Conservation (phyloP, 2,797 vertebrate species). For the Lepilemur septentrionalis region DNA sequence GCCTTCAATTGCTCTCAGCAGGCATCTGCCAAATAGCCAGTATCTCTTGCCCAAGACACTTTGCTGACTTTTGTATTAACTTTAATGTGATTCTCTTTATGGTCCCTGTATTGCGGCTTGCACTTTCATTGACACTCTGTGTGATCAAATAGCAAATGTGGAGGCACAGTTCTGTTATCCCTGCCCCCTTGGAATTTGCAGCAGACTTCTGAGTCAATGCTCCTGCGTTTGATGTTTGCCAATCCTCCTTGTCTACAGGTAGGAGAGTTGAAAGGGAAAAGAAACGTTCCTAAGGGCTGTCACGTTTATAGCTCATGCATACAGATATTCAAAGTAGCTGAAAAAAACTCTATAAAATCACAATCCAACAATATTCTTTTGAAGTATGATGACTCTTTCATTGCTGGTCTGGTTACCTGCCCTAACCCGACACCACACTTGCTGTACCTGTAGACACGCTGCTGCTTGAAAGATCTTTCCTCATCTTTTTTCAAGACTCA, state of each 20-base stretch:
- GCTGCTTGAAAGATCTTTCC: not conserved
- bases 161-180: constrained; percentile 20
- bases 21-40: constrained; percentile 38
- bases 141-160: constrained; percentile 53
- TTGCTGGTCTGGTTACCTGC: not conserved
- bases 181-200: not conserved
- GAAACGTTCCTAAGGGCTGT: constrained; percentile 54
- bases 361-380: not conserved
- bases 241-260: constrained; percentile 29
- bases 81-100: constrained; percentile 77
- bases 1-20: not conserved
- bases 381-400: not conserved
- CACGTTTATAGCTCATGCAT: constrained; percentile 52
- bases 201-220: constrained; percentile 61
- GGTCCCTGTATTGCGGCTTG: constrained; percentile 27
- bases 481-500: not conserved
- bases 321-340: constrained; percentile 63
- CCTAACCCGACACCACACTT: not conserved
- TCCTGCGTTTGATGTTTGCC: constrained; percentile 54
- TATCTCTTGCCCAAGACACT: constrained; percentile 40
- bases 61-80: constrained; percentile 69
- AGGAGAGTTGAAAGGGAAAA: constrained; percentile 41
- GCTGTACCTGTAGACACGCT: not conserved
- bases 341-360: not conserved
- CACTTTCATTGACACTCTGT: constrained; percentile 50